phyloP scores from a whole-genome alignment of 2,888 invertebrate species.

The Chrysomela aeneicollis region DNA sequence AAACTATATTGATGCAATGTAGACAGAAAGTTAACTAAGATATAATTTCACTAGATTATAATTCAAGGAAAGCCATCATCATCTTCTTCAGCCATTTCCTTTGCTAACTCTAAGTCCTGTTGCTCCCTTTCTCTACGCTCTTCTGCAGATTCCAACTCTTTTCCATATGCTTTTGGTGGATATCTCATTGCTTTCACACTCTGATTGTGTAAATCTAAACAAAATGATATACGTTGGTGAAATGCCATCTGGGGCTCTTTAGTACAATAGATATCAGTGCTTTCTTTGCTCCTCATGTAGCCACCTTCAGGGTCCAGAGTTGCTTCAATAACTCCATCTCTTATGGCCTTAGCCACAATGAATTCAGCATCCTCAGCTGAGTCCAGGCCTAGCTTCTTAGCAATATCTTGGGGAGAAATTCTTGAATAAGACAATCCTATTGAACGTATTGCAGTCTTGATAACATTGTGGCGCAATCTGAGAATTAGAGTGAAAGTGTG shows the following conservation, averaged over 20 bases:
- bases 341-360: constrained; percentile 96
- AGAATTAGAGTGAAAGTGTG: constrained; percentile 96
- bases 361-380: constrained; percentile 98
- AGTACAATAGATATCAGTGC: constrained; percentile 95
- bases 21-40: constrained; percentile 9
- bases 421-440: constrained; percentile 96
- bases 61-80: constrained; percentile 82
- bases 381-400: constrained; percentile 90
- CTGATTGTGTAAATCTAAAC: constrained; percentile 97
- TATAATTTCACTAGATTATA: constrained; percentile 17
- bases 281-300: constrained; percentile 97
- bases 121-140: constrained; percentile 95
- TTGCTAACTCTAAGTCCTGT: constrained; percentile 98
- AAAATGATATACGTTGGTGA: constrained; percentile 96
- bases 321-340: constrained; percentile 98
- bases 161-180: constrained; percentile 98
- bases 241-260: constrained; percentile 95
- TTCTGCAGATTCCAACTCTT: constrained; percentile 96
- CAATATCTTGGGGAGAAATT: constrained; percentile 94
- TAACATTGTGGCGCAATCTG: constrained; percentile 96
- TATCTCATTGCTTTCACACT: constrained; percentile 99
- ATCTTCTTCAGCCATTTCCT: constrained; percentile 99
- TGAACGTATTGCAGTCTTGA: constrained; percentile 96
- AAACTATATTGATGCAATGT: constrained; percentile 19
- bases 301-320: constrained; percentile 94